A percentile compares a stretch with the other conserved stretches of the same genome.
Evolutionary conservation across 2,113 vertebrate species (phyloP).

Genomic region (Alosa alosa): DNA sequence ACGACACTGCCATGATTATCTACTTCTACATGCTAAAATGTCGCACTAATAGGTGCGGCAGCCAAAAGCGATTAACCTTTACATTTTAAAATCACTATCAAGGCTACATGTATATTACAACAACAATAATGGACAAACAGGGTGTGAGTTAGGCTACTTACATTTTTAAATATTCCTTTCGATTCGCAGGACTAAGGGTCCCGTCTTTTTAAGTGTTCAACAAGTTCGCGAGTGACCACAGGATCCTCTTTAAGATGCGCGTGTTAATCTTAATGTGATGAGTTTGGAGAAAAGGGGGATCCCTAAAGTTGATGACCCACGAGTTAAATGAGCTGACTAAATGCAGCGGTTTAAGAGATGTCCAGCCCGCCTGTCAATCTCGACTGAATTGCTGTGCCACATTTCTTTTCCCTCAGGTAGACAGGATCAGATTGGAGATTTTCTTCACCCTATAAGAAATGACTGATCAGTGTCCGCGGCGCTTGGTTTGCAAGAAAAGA

Average conservation of each 20-base stretch:
- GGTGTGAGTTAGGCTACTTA: slow-evolving; percentile 55
- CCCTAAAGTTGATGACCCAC: slow-evolving; percentile 53
- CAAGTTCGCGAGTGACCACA: slow-evolving; percentile 69
- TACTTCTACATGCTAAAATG: background rate
- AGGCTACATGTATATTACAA: slow-evolving; percentile 18
- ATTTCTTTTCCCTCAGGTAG: slow-evolving; percentile 50
- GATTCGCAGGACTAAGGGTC: slow-evolving; percentile 21
- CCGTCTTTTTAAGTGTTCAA: slow-evolving; percentile 60
- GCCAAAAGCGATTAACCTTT: background rate
- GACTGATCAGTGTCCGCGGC: slow-evolving; percentile 60
- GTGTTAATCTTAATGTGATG: slow-evolving; percentile 54
- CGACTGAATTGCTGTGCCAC: slow-evolving; percentile 59
- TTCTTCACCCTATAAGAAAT: slow-evolving; percentile 64
- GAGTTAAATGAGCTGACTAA: slow-evolving; percentile 49
- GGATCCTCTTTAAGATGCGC: slow-evolving; percentile 64
- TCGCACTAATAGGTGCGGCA: background rate
- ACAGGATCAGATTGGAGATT: slow-evolving; percentile 49
- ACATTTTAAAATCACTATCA: background rate
- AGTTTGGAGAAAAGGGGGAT: slow-evolving; percentile 40
- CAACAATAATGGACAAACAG: slow-evolving; percentile 25
- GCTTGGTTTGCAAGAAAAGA: slow-evolving; percentile 59
- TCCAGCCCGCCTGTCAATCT: slow-evolving; percentile 62
- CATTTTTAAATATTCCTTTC: slow-evolving; percentile 46
- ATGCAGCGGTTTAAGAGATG: slow-evolving; percentile 33
- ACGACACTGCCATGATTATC: background rate